Evolutionary conservation across 2,797 vertebrate genomes (phyloP).

Genomic region (Lophotriccus pileatus): DNA sequence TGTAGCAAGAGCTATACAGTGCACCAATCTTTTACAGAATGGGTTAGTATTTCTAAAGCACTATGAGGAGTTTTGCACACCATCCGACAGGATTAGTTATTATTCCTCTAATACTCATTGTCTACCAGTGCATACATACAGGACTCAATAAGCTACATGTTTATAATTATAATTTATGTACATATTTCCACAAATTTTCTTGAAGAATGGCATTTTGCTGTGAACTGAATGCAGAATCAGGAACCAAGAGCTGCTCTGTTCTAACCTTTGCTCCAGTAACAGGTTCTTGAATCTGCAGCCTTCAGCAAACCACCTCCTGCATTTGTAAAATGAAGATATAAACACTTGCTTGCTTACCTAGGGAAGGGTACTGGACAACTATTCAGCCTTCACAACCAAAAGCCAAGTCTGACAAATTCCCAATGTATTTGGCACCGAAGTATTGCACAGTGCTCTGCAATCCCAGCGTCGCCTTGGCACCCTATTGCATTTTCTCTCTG

Average conservation of each 20-base stretch:
- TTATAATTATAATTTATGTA: neutral
- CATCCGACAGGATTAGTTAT: neutral
- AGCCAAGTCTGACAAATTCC: neutral
- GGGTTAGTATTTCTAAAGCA: neutral
- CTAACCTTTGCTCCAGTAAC: neutral
- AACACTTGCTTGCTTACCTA: neutral
- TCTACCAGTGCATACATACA: neutral
- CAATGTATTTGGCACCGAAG: neutral
- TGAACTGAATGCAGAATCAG: neutral
- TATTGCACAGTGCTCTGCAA: neutral
- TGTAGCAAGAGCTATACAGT: neutral
- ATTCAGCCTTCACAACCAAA: neutral
- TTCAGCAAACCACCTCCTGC: neutral
- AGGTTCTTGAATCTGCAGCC: neutral
- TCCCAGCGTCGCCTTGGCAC: neutral
- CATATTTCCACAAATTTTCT: neutral
- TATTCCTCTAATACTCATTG: constrained; percentile 5
- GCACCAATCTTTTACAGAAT: neutral
- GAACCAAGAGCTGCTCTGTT: neutral
- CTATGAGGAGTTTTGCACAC: neutral
- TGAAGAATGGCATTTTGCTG: neutral
- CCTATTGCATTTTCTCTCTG: neutral
- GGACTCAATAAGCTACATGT: neutral
- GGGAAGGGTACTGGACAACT: neutral
- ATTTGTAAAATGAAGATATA: neutral